Base-by-base conservation (phyloP, 1,140 invertebrate species). In the Drosophila nebulosa region DNA sequence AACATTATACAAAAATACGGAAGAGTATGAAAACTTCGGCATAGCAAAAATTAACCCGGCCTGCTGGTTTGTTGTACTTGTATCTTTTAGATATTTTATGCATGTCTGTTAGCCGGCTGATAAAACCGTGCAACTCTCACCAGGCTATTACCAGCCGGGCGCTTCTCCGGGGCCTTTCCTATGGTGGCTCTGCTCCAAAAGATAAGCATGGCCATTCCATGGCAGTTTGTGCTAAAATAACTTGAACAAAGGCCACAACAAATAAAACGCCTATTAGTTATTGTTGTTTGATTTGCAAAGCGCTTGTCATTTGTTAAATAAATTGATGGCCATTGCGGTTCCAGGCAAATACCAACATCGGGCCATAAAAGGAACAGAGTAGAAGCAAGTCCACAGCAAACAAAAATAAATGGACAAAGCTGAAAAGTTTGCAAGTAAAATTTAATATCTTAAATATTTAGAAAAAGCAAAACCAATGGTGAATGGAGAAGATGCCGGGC, bases 221-320 rank as follows among this genome's bases (percentile, higher is more conserved):
- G 53, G 61, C 81, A 65, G 86, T 85, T 85, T 86, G 81, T 80
- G 74, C 74, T 81, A 85, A 85, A 60, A 80, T 51, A 72, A 63
- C 72, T 57, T 36, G 64, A 59, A 62, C 35, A 30, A 46, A 30
- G 50, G 55, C 36, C 55, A 55, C 46, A 58, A 75, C 78, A 84
- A 85, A 86, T 73, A 84, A 79, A 86, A 69, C 57, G 70, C 69
- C 66, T 86, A 85, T 85, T 85, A 86, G 80, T 86, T 86, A 86
- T 86, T 85, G 78, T 81, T 85, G 80, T 85, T 85, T 85, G 80
- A 85, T 85, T 85, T 85, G 66, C 69, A 86, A 85, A 85, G 81
- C 78, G 80, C 78, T 86, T 81, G 78, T 80, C 81, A 85, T 85
- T 85, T 85, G 81, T 85, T 85, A 85, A 86, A 85, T 81, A 85